phyloP scores from a whole-genome alignment of 1,140 invertebrate genomes.

The Drosophila rhopaloa region DNA sequence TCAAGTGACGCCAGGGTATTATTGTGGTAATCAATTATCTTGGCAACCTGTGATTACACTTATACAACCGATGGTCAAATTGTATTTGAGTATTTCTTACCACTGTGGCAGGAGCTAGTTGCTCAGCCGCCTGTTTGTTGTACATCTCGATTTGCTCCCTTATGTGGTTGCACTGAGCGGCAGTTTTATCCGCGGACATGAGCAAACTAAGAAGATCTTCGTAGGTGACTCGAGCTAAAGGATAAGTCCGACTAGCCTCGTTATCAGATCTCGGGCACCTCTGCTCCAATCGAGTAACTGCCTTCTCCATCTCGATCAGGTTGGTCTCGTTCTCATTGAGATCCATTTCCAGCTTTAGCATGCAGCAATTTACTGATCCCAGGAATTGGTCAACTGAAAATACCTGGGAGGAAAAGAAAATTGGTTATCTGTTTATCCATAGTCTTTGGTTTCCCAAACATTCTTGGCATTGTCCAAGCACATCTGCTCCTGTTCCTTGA shows the following conservation, averaged over 20 bases:
- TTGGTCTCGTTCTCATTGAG: slow-evolving; percentile 39
- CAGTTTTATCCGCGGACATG: slow-evolving; percentile 33
- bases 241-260: background rate
- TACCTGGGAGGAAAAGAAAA: slow-evolving; percentile 2
- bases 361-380: slow-evolving; percentile 3
- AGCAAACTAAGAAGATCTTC: slow-evolving; percentile 32
- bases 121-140: background rate
- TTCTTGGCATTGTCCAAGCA: slow-evolving; percentile 34
- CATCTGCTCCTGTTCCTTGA: slow-evolving; percentile 38
- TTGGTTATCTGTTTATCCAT: too few species aligned
- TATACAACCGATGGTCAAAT: background rate
- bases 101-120: slow-evolving; percentile 6
- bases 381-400: slow-evolving; percentile 16
- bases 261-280: background rate
- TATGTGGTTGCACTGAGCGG: slow-evolving; percentile 30
- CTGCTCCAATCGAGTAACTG: slow-evolving; percentile 11
- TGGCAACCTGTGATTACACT: slow-evolving; percentile 19
- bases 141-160: slow-evolving; percentile 33
- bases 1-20: slow-evolving; percentile 32
- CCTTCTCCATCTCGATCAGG: slow-evolving; percentile 27
- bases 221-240: slow-evolving; percentile 17
- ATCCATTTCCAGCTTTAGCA: slow-evolving; percentile 43
- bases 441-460: slow-evolving; percentile 1
- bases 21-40: slow-evolving; percentile 42
- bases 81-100: slow-evolving; percentile 8